Base-by-base conservation (phyloP, 2,888 invertebrate genomes). In the Volucella zonaria region DNA sequence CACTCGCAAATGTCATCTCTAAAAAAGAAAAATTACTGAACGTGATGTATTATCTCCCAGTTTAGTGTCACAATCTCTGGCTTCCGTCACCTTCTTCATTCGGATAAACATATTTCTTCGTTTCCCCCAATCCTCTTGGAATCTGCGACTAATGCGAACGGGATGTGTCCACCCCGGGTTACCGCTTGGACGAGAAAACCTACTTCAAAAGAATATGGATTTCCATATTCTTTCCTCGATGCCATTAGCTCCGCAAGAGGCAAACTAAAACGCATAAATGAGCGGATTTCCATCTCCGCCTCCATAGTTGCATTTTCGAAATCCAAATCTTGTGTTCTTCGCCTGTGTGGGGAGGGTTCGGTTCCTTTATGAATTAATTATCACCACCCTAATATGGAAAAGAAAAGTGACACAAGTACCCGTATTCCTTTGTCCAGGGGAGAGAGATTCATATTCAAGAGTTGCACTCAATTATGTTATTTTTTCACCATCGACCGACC, bases 391-490 rank as follows among this genome's bases (percentile, higher is more conserved):
- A 52, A 61, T 40, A 68, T 23, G 73, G 15, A n/a, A 12, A 23
- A 15, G 12, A 43, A 61, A 49, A 66, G 12, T 12, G 12, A 15
- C n/a, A 51, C 9, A 52, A 58, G 10, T 47, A 56, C 40, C 15
- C 14, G 51, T 23, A 18, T 51, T 71, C 75, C 75, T 76, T 83
- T 80, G 75, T 79, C 51, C 45, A 70, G 15, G 8, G 45, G 43
- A 40, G 67, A 66, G 45, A 71, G 64, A 83, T 80, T 80, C 75
- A 80, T 75, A 79, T 80, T 75, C 79, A 83, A 83, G 79, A 79
- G 80, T 83, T 80, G 79, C 66, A 75, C 79, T 75, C 70, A 80
- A 83, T 83, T 83, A 83, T 80, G n/a, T n/a, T n/a, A n/a, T 79
- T 79, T 58, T 38, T 58, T 51, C 51, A 56, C 10, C 14, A 43